phyloP scores from a whole-genome alignment of 2,888 invertebrate species.

The Eurytoma californica region DNA sequence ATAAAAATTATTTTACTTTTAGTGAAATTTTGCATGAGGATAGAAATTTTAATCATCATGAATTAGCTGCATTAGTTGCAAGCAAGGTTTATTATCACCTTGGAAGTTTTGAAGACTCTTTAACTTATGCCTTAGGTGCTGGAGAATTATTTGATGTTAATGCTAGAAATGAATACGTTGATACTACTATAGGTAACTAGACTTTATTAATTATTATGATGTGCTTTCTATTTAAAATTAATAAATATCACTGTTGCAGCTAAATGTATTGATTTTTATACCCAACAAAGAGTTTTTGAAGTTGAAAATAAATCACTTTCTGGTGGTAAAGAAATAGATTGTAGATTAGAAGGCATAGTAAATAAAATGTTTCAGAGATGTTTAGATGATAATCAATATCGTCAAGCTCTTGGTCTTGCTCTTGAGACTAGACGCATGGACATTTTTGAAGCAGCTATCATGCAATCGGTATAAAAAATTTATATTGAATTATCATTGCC shows the following conservation, averaged over 20 bases:
- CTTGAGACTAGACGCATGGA: conserved; percentile 98
- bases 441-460: conserved; percentile 94
- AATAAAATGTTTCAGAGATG: conserved; percentile 98
- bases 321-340: conserved; percentile 84
- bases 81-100: conserved; percentile 99
- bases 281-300: conserved; percentile 87
- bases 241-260: conserved; percentile 77
- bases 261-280: conserved; percentile 98
- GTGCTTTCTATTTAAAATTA: background rate
- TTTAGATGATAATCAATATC: conserved; percentile 94
- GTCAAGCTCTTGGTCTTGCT: conserved; percentile 97
- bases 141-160: conserved; percentile 96
- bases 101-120: conserved; percentile 96
- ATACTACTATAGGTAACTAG: conserved; percentile 88
- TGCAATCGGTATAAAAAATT: conserved; percentile 80
- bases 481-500: background rate
- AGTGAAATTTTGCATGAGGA: conserved; percentile 97
- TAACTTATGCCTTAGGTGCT: conserved; percentile 97
- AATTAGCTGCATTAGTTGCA: conserved; percentile 96
- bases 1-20: conserved; percentile 56
- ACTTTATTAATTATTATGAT: background rate
- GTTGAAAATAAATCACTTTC: conserved; percentile 81
- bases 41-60: conserved; percentile 89
- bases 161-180: conserved; percentile 95
- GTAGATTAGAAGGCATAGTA: conserved; percentile 93